Evolutionary conservation across 2,888 invertebrate species (phyloP).

Genomic region (Macaria notata): DNA sequence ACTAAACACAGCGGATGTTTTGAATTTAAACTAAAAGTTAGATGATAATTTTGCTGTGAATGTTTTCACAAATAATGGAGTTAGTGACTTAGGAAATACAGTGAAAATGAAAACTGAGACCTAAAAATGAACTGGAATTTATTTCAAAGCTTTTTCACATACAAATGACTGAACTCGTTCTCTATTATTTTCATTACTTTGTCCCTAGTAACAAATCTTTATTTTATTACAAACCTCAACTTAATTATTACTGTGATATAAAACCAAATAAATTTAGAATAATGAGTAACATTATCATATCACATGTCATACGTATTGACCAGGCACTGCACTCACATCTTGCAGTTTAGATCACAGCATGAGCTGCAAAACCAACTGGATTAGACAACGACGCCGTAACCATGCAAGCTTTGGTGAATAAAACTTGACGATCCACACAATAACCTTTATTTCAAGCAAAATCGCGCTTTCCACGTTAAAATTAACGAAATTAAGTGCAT

Average conservation of each 20-base stretch:
- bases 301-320: neutral
- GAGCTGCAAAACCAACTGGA: conserved; percentile 30
- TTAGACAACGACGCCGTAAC: conserved; percentile 42
- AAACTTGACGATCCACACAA: conserved; percentile 66
- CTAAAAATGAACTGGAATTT: neutral
- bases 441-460: conserved; percentile 50
- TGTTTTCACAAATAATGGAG: conserved; percentile 27
- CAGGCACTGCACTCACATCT: too few relatives aligned
- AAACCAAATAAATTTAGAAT: too few relatives aligned
- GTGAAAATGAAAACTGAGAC: conserved; percentile 2
- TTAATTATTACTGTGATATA: too few relatives aligned
- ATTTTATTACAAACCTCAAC: too few relatives aligned
- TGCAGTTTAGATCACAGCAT: too few relatives aligned
- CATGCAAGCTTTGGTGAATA: conserved; percentile 44
- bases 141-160: too few relatives aligned
- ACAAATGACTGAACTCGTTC: too few relatives aligned
- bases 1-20: conserved; percentile 30
- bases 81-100: conserved; percentile 17
- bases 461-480: conserved; percentile 64
- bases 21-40: conserved; percentile 32
- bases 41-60: conserved; percentile 30
- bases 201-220: too few relatives aligned
- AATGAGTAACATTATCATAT: neutral
- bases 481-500: conserved; percentile 77
- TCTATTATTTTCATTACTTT: too few relatives aligned